Base-by-base conservation (phyloP, 2,888 invertebrate genomes). In the Melanchra persicariae region DNA sequence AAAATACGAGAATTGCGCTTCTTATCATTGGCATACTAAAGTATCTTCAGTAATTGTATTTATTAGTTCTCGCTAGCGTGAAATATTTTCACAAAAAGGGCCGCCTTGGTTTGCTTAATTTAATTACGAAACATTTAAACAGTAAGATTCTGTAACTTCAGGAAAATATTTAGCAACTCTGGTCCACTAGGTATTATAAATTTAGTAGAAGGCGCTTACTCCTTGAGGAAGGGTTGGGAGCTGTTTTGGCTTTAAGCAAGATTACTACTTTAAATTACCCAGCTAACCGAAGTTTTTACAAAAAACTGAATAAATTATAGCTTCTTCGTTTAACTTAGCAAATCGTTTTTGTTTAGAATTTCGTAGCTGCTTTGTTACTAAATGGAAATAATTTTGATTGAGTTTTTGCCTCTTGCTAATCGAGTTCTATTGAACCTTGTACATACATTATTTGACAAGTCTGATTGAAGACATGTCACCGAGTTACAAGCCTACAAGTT, bases 381-480 rank as follows among this genome's bases (percentile, higher is more conserved):
- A 7, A 47, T 3, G 2, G n/a, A 47, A 15, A 62, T 7, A 45
- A 45, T 40, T 40, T 40, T 2, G 2, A 40, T 15, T 40, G 3
- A 9, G 40, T 57, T 22, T 51, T 26, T 15, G 26, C 26, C 66
- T 34, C 51, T 15, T 0, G 26, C 19, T 19, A 45, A 5, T 1
- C n/a, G 51, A 40, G 45, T 45, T 58, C 22, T 52, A 73, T 54
- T 34, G 30, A 15, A 66, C 26, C 30, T 76, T 40, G 12, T 30
- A n/a, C 6, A 24, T 45, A 57, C 9, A 8, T 37, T 1, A 24
- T 12, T 17, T 54, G 54, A 64, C 72, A 70, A 30, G 52, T 24
- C 58, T 63, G 45, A 76, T 70, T 55, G 43, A 51, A 15, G 22
- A 37, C 74, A 60, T 71, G 74, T 68, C 66, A 79, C 60, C 52